phyloP scores from a whole-genome alignment of 1,140 invertebrate genomes.

The Lasioglossum albipes region DNA sequence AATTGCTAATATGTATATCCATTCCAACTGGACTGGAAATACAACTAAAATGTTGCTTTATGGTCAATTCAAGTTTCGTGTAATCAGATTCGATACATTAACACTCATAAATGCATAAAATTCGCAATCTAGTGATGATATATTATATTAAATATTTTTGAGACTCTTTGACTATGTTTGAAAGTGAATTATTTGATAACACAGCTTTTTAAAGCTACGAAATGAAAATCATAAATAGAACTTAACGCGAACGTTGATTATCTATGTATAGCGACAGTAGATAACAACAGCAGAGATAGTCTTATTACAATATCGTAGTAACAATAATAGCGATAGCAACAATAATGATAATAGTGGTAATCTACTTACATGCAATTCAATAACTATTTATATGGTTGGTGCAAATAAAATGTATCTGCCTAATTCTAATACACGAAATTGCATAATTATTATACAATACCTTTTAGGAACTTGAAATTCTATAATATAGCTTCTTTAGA shows the following conservation, averaged over 20 bases:
- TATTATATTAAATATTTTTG: constrained; percentile 17
- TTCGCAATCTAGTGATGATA: background rate
- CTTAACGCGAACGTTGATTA: background rate
- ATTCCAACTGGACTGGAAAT: background rate
- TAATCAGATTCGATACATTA: background rate
- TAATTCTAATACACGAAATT: constrained; percentile 38
- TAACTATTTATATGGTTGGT: constrained; percentile 1
- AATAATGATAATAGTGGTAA: constrained; percentile 1
- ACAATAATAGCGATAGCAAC: constrained; percentile 1
- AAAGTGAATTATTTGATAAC: background rate
- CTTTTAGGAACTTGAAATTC: constrained; percentile 62
- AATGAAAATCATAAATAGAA: constrained; percentile 1
- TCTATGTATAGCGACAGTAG: background rate
- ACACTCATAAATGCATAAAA: background rate
- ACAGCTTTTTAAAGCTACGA: background rate
- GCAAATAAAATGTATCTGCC: constrained; percentile 13
- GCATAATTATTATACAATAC: constrained; percentile 58
- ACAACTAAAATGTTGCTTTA: background rate
- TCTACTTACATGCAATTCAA: constrained; percentile 22
- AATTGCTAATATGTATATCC: background rate
- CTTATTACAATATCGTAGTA: constrained; percentile 1
- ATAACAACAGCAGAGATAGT: constrained; percentile 2
- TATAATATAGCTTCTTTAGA: constrained; percentile 37
- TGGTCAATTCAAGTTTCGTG: background rate
- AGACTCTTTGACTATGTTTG: background rate